Evolutionary conservation across 2,113 vertebrate genomes (phyloP).

Genomic region (Gallinago jamesoni): DNA sequence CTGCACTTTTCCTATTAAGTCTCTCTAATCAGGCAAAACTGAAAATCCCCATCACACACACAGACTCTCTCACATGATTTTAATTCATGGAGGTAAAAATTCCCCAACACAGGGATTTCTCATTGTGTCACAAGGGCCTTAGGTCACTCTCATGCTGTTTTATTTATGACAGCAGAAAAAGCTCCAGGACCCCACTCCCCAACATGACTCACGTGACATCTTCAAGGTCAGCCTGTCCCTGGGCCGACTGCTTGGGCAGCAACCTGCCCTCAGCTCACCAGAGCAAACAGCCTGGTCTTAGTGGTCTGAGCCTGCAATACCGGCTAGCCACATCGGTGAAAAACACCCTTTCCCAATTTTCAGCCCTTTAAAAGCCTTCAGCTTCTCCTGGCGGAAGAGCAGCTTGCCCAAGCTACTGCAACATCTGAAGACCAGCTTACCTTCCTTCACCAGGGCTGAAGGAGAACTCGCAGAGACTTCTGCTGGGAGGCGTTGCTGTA

Average conservation of each 20-base stretch:
- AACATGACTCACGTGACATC: background rate
- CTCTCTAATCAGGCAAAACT: constrained; percentile 15
- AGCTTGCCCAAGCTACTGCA: background rate
- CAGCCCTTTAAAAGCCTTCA: background rate
- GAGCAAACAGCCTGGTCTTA: background rate
- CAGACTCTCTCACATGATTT: constrained; percentile 6
- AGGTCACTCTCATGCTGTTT: background rate
- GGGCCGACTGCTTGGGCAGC: background rate
- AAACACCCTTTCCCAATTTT: background rate
- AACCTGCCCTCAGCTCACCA: background rate
- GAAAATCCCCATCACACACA: constrained; percentile 1
- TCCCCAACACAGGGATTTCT: background rate
- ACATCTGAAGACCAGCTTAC: background rate
- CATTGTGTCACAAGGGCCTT: background rate
- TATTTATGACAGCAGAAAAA: background rate
- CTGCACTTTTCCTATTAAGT: background rate
- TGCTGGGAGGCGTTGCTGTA: background rate
- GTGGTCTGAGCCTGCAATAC: background rate
- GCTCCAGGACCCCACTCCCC: background rate
- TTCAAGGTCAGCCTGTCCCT: background rate
- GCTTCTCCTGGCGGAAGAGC: background rate
- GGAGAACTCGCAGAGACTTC: background rate
- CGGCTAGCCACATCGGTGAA: background rate
- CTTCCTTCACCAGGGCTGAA: background rate
- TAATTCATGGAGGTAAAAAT: background rate